phyloP scores from a whole-genome alignment of 2,888 invertebrate genomes.

The Therioaphis trifolii region DNA sequence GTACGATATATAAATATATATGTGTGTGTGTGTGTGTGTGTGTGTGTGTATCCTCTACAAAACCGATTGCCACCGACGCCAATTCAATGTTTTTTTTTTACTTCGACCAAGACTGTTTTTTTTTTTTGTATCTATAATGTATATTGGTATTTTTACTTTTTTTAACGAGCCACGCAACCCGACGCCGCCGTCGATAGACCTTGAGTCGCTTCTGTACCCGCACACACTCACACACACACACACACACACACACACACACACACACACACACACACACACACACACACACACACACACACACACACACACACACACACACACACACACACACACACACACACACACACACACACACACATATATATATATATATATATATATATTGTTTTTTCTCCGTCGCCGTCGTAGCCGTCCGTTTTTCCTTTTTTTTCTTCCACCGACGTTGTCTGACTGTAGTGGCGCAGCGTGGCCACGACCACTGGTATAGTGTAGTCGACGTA shows the following conservation, averaged over 20 bases:
- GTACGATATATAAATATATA: slow-evolving; percentile 16
- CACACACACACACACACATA: no score
- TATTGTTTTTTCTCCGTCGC: no score
- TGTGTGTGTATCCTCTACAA: neutral
- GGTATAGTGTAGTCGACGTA: neutral
- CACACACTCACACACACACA: no score
- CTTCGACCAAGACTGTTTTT: neutral
- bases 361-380: neutral
- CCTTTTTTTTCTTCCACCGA: neutral
- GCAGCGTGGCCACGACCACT: neutral
- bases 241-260: no score
- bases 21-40: no score
- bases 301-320: no score
- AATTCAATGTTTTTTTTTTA: slow-evolving; percentile 18
- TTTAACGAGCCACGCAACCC: slow-evolving; percentile 40
- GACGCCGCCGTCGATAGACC: slow-evolving; percentile 13
- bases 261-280: no score
- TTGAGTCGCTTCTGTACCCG: slow-evolving; percentile 36
- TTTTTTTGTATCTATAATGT: neutral
- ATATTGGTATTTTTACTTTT: neutral
- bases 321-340: no score
- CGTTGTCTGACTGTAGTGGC: neutral
- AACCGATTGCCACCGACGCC: neutral
- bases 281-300: no score
- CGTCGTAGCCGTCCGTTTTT: neutral